Evolutionary conservation across 2,888 invertebrate species (phyloP), one percentile per base, ranked within the genome.

Genomic region (Ornithoptera priamus): DNA sequence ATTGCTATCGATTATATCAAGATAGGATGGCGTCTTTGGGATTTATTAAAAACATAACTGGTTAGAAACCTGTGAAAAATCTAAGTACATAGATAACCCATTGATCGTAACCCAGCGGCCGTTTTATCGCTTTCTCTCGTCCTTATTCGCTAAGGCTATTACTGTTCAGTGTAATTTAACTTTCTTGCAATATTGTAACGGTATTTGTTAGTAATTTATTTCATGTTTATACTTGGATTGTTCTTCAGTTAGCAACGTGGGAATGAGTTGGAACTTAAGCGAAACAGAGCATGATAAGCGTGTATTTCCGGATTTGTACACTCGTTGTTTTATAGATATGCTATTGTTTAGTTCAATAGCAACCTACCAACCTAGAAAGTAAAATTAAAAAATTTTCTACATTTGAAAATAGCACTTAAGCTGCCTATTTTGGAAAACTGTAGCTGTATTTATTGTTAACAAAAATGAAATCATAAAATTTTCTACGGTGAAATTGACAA

Each of bases 11-110:
- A 58, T 58, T 22, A 58, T 58, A 30, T 58, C 22, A n/a, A 58
- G 22, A 15, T 58, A 58, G 15, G 12, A n/a, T 42, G 58, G 1
- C 15, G 4, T 15, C 15, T 15, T 46, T 46, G 15, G 46, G 46
- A 46, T 12, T 46, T 62, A 56, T 36, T n/a, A 18, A 57, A 67
- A n/a, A 56, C 18, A 57, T 22, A 67, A 67, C 61, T 61, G 56
- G 62, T 67, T 62, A 67, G 60, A 67, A 61, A 61, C 67, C 36
- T 18, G 61, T 50, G 53, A 53, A 57, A 58, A 65, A 58, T 53
- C 53, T 53, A 39, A 39, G 58, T 65, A 42, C 24, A 46, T 36
- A 46, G n/a, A 66, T 66, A 53, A 66, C 30, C 66, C 30, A 30
- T 65, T 42, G 59, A 66, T 60, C 46, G 12, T 12, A 59, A 18